Base-by-base conservation (phyloP, 2,113 vertebrate species). In the Strix aluco region DNA sequence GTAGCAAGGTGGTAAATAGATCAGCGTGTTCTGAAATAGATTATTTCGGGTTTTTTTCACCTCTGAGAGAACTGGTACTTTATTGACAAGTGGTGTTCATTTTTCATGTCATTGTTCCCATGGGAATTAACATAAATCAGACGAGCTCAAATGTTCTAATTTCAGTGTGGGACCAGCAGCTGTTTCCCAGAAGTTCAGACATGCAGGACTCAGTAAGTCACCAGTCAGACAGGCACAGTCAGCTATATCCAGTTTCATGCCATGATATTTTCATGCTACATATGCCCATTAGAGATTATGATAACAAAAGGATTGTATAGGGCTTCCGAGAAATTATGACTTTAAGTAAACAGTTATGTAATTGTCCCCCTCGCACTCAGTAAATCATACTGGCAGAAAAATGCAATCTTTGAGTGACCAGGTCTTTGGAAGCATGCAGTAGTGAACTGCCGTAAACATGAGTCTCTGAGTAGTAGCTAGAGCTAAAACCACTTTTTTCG, bases 161-260 rank as follows among this genome's bases (percentile, higher is more conserved):
- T 98, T 98, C 96, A 95, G 59, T 97, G 97, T 97, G 97, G 95
- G 97, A 97, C 97, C 93, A 95, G 96, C 98, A 98, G 98, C 98
- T 98, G 98, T 98, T 98, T 97, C 97, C 96, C 96, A 98, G 98
- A 98, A 97, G 96, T 98, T 96, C 97, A 98, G 97, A 97, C 96
- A 97, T 91, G 88, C 96, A 81, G 96, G 85, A 57, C 93, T 98
- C 85, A 34, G 70, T 97, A 96, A 98, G 97, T 98, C 97, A 97
- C 93, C 92, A 97, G 95, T 96, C 95, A 97, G 95, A 98, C 92
- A 97, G 97, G 88, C 97, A 87, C 94, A 96, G 95, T 96, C 92
- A 93, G 94, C 79, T 46, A 90, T 97, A 98, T 98, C 97, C 88
- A 81, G 92, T 98, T 98, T 98, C 98, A 93, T 77, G 70, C 92